phyloP scores from a whole-genome alignment of 1,140 invertebrate genomes.

The Marisa cornuarietis region DNA sequence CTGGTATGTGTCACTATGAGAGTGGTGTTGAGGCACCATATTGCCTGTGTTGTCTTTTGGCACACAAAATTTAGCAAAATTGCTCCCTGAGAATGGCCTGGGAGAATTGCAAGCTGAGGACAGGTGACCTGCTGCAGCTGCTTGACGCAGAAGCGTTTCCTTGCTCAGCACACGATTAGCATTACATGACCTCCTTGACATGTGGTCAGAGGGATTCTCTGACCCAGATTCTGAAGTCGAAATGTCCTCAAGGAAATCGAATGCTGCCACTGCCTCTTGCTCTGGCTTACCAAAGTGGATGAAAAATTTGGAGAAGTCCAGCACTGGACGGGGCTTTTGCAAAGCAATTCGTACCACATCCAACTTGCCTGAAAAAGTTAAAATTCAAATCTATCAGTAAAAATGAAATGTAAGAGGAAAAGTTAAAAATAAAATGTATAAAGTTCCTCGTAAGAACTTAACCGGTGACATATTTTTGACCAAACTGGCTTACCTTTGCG shows the following conservation, averaged over 20 bases:
- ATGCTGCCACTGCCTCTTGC: slow-evolving; percentile 53
- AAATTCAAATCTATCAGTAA: slow-evolving; percentile 6
- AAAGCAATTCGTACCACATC: slow-evolving; percentile 5
- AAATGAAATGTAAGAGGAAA: background rate
- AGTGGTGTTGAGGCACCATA: background rate
- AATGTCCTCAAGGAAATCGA: slow-evolving; percentile 54
- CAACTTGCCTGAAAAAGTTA: slow-evolving; percentile 6
- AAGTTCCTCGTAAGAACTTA: background rate
- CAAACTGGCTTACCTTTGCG: slow-evolving; percentile 39
- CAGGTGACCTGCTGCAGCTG: background rate
- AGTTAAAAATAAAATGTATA: background rate
- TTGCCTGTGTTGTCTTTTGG: background rate
- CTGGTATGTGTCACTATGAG: background rate
- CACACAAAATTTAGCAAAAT: background rate
- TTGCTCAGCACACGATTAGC: slow-evolving; percentile 12
- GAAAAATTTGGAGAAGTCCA: slow-evolving; percentile 50
- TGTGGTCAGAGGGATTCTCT: background rate
- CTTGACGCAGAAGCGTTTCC: slow-evolving; percentile 7
- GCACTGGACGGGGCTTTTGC: slow-evolving; percentile 22
- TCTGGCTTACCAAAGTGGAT: slow-evolving; percentile 47
- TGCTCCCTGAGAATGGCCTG: slow-evolving; percentile 4
- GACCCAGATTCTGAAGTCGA: slow-evolving; percentile 21
- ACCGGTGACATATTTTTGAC: background rate
- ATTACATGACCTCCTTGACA: slow-evolving; percentile 11
- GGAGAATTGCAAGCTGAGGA: background rate